A percentile compares a stretch with the other conserved stretches of the same genome.
phyloP scores from a whole-genome alignment of 2,797 vertebrate species.

The Aeoliscus strigatus region DNA sequence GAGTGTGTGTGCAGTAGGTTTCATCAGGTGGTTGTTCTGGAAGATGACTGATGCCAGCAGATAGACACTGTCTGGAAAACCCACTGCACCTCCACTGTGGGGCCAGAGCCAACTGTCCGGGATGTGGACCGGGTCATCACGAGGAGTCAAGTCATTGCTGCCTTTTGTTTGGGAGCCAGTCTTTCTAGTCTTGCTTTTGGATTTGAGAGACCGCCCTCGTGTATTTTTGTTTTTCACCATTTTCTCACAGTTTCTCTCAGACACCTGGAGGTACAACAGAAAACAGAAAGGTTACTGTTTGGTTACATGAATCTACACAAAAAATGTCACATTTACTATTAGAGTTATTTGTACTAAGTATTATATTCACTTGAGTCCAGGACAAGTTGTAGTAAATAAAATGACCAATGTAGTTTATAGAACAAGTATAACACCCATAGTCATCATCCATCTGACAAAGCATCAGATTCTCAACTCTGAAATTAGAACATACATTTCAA shows the following conservation, averaged over 20 bases:
- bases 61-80: slow-evolving; percentile 76
- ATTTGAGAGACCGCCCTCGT: slow-evolving; percentile 7
- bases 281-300: too few relatives aligned
- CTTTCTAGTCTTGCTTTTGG: slow-evolving; percentile 19
- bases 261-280: slow-evolving; percentile 25
- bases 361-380: too few relatives aligned
- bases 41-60: slow-evolving; percentile 83
- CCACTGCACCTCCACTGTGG: slow-evolving; percentile 18
- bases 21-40: slow-evolving; percentile 75
- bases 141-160: slow-evolving; percentile 42
- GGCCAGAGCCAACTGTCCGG: slow-evolving; percentile 19
- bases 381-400: too few relatives aligned
- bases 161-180: slow-evolving; percentile 26
- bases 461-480: too few relatives aligned
- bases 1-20: slow-evolving; percentile 58
- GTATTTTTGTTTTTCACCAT: slow-evolving; percentile 51
- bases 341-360: too few relatives aligned
- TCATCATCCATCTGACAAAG: too few relatives aligned
- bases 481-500: too few relatives aligned
- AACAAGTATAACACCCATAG: too few relatives aligned
- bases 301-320: too few relatives aligned
- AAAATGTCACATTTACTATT: too few relatives aligned
- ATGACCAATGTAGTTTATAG: neutral
- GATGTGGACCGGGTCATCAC: slow-evolving; percentile 1
- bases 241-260: slow-evolving; percentile 18